A percentile compares a stretch with the other conserved stretches of the same genome.
These are phyloP conservation scores for Ormyrus pomaceus DNA, from an alignment of 2,888 invertebrate genomes.

Conservation along the genomic window DNA sequence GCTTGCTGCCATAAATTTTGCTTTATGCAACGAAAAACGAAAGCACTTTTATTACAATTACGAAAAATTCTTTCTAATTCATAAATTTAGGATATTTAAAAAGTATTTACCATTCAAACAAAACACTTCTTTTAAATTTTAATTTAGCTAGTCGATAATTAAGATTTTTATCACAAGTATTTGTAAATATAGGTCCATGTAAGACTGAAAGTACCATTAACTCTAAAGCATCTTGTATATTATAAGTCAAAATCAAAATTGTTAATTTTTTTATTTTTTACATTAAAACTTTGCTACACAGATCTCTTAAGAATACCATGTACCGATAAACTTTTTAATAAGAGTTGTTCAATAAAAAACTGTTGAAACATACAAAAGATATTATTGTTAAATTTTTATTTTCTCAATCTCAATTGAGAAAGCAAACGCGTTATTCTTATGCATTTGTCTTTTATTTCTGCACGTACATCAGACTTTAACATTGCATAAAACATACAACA, in stretches of 20 bases:
- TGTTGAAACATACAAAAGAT: conserved; percentile 59
- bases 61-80: conserved; percentile 36
- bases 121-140: conserved; percentile 32
- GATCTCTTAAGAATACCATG: conserved; percentile 48
- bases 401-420: conserved; percentile 38
- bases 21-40: conserved; percentile 27
- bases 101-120: conserved; percentile 33
- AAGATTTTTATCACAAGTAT: conserved; percentile 42
- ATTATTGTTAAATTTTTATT: conserved; percentile 20
- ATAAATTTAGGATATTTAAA: conserved; percentile 37
- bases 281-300: conserved; percentile 53
- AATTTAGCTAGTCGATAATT: conserved; percentile 46
- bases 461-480: conserved; percentile 58
- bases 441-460: conserved; percentile 61
- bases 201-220: conserved; percentile 56
- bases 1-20: conserved; percentile 42
- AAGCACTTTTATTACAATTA: conserved; percentile 9
- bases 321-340: conserved; percentile 53
- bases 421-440: conserved; percentile 34
- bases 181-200: conserved; percentile 46
- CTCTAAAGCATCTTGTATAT: conserved; percentile 29
- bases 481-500: conserved; percentile 62
- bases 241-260: conserved; percentile 51
- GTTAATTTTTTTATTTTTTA: conserved; percentile 59
- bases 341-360: conserved; percentile 59